These are phyloP conservation scores for Ichneumoninae sp. DNA, from an alignment of 2,888 invertebrate genomes.

Conservation along the genomic window DNA sequence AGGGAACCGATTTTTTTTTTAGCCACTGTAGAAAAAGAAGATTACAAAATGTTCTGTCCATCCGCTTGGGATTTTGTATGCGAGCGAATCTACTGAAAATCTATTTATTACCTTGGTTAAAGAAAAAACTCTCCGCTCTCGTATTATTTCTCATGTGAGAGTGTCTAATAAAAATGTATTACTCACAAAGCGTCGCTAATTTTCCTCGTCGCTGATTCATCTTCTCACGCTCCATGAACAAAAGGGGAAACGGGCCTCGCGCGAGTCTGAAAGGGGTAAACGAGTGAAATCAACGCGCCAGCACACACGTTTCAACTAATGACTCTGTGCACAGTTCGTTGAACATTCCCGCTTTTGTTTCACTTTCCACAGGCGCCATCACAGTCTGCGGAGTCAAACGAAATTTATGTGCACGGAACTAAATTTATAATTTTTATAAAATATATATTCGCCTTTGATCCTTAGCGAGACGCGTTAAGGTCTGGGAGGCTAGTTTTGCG, in stretches of 20 bases:
- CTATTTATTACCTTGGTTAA: background rate
- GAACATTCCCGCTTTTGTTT: constrained; percentile 19
- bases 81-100: too few relatives aligned
- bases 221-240: background rate
- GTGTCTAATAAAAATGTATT: background rate
- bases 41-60: background rate
- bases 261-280: background rate
- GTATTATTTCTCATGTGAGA: background rate
- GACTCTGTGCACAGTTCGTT: constrained; percentile 17
- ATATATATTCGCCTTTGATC: constrained; percentile 11
- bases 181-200: constrained; percentile 5
- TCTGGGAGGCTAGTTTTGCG: background rate
- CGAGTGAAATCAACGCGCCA: background rate
- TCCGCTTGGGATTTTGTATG: too few relatives aligned
- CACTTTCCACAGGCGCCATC: background rate
- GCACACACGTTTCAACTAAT: constrained; percentile 12
- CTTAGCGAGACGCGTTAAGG: background rate
- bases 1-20: background rate
- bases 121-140: background rate
- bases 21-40: background rate
- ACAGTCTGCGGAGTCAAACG: constrained; percentile 2
- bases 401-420: constrained; percentile 22
- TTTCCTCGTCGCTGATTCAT: constrained; percentile 1
- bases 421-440: background rate
- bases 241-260: background rate